These are phyloP conservation scores for Eufriesea mexicana DNA, from an alignment of 1,140 invertebrate genomes.

Conservation along the genomic window DNA sequence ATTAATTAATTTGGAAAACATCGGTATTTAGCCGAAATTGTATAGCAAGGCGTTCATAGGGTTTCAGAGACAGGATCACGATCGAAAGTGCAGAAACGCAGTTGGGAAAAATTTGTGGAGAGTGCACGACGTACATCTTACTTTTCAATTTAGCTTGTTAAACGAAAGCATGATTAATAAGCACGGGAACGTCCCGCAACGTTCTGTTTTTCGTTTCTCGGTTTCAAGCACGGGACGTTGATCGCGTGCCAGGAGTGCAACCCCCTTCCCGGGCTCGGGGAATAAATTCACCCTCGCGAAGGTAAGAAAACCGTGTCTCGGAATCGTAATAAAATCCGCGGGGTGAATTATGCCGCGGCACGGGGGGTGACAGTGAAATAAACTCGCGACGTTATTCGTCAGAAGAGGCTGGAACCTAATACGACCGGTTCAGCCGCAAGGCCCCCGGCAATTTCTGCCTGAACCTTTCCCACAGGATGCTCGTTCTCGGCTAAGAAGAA, in stretches of 20 bases:
- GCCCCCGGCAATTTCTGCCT: conserved; percentile 36
- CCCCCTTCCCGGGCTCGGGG: not conserved
- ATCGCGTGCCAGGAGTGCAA: conserved; percentile 30
- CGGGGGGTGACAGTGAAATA: conserved; percentile 24
- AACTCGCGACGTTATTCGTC: conserved; percentile 50
- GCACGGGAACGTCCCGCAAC: not conserved
- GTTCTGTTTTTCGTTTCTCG: not conserved
- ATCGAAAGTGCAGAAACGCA: too few relatives aligned
- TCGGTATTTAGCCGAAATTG: too few relatives aligned
- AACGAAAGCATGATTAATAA: not conserved
- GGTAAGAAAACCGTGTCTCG: conserved; percentile 27
- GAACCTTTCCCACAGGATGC: conserved; percentile 26
- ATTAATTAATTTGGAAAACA: too few relatives aligned
- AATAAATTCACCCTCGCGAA: conserved; percentile 35
- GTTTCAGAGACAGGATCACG: too few relatives aligned
- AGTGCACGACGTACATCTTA: too few relatives aligned
- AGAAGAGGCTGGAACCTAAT: conserved; percentile 48
- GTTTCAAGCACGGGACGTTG: not conserved
- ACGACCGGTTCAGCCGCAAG: conserved; percentile 26
- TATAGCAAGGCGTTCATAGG: too few relatives aligned
- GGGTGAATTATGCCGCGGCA: conserved; percentile 38
- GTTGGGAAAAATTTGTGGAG: too few relatives aligned
- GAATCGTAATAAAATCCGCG: conserved; percentile 51
- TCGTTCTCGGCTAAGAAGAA: conserved; percentile 45
- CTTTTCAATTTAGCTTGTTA: too few relatives aligned